Evolutionary conservation across 2,113 vertebrate genomes (phyloP).

Genomic region (Urocolius indicus): DNA sequence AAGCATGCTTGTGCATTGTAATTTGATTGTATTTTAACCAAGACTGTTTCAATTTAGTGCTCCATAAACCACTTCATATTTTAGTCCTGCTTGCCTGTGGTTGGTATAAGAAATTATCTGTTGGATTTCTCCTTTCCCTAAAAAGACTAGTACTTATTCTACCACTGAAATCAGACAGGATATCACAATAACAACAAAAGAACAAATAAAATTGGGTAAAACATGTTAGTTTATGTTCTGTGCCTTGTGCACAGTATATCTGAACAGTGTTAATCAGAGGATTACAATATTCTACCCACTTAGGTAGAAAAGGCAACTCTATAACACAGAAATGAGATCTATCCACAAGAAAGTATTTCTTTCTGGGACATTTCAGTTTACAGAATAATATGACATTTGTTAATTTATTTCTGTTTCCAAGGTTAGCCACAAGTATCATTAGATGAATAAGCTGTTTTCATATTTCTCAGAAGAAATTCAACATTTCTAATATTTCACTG

Average conservation of each 20-base stretch:
- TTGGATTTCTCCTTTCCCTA: slow-evolving; percentile 11
- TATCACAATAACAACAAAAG: not conserved
- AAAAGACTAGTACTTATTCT: not conserved
- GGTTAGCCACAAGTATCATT: not conserved
- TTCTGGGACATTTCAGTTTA: not conserved
- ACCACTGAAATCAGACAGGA: not conserved
- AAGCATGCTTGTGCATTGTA: slow-evolving; percentile 22
- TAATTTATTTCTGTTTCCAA: not conserved
- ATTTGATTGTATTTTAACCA: slow-evolving; percentile 63
- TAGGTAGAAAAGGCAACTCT: not conserved
- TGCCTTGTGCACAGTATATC: not conserved
- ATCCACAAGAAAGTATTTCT: not conserved
- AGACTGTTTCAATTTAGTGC: slow-evolving; percentile 48
- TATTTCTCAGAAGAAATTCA: not conserved
- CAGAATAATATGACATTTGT: not conserved
- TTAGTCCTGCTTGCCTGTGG: not conserved
- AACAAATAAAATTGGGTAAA: not conserved
- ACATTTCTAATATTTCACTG: not conserved
- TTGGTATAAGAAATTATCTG: slow-evolving; percentile 23
- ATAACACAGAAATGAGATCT: not conserved
- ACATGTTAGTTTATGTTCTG: not conserved
- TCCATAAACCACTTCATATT: slow-evolving; percentile 41
- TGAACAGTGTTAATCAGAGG: not conserved
- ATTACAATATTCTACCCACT: not conserved
- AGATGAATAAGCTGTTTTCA: not conserved